Percentiles rank a stretch among this genome's conserved stretches.
Conservation (phyloP, 1,140 invertebrate genomes). For the Dreissena polymorpha region DNA sequence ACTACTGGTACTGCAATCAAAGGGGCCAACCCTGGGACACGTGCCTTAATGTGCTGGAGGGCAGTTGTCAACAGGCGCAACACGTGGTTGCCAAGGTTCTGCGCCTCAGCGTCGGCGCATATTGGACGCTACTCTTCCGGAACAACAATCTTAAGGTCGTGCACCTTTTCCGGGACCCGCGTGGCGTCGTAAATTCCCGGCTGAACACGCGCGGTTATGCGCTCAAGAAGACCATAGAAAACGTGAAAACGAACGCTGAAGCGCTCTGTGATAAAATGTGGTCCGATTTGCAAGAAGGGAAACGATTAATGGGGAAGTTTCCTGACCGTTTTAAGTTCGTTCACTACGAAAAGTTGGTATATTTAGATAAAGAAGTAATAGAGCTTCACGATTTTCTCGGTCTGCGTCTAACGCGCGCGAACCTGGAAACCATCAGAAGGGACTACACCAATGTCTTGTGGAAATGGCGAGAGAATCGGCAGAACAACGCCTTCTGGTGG, state of each 20-base stretch:
- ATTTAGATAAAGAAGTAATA: not conserved
- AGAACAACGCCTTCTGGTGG: constrained; percentile 42
- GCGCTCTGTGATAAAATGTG: constrained; percentile 31
- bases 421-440: not conserved
- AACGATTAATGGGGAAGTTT: constrained; percentile 14
- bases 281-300: constrained; percentile 14
- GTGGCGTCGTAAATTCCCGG: constrained; percentile 35
- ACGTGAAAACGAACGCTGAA: constrained; percentile 14
- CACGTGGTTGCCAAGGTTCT: constrained; percentile 41
- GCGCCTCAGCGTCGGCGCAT: constrained; percentile 14
- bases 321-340: constrained; percentile 35
- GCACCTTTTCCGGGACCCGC: constrained; percentile 43
- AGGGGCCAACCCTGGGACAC: not conserved
- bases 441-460: not conserved
- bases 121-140: not conserved
- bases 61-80: not conserved
- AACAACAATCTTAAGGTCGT: constrained; percentile 26
- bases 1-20: constrained; percentile 17
- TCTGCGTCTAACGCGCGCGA: not conserved
- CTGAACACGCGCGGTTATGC: constrained; percentile 32
- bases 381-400: constrained; percentile 29
- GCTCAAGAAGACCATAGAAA: not conserved
- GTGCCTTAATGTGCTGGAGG: constrained; percentile 18
- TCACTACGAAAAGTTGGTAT: constrained; percentile 40
- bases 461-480: not conserved